Evolutionary conservation across 1,140 invertebrate species (phyloP).

Genomic region (Ridgeia piscesae): DNA sequence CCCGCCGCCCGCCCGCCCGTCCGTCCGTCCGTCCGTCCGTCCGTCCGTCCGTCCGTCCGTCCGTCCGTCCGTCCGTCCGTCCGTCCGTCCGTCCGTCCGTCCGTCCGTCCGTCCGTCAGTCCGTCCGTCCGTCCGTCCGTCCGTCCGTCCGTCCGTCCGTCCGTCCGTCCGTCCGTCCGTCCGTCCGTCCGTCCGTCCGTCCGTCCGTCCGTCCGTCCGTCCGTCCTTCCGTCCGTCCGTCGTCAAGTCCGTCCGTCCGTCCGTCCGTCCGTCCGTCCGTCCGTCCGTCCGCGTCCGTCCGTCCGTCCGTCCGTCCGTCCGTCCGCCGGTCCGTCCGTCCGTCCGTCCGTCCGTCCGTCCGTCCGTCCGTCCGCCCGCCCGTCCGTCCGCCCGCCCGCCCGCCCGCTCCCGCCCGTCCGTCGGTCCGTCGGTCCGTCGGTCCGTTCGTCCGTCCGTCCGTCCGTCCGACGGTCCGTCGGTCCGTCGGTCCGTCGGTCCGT

Average conservation of each 20-base stretch:
- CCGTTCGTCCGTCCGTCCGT: too few relatives aligned
- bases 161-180: slow-evolving; percentile 10
- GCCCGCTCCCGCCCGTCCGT: too few relatives aligned
- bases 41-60: too few relatives aligned
- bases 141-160: slow-evolving; percentile 10
- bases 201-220: slow-evolving; percentile 9
- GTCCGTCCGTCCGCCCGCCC: too few relatives aligned
- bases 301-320: too few relatives aligned
- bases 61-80: background rate
- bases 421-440: too few relatives aligned
- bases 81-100: slow-evolving; percentile 2
- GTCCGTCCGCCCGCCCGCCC: too few relatives aligned
- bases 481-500: slow-evolving; percentile 7
- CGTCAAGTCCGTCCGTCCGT: background rate
- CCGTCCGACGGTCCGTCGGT: background rate
- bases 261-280: background rate
- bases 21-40: too few relatives aligned
- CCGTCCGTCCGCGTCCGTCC: too few relatives aligned
- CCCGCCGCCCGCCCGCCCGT: too few relatives aligned
- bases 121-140: slow-evolving; percentile 2
- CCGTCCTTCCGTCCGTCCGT: slow-evolving; percentile 10
- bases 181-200: slow-evolving; percentile 2
- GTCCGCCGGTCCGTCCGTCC: too few relatives aligned
- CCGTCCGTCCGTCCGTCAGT: background rate
- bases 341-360: too few relatives aligned